Evolutionary conservation across 2,113 vertebrate species (phyloP), one percentile per base, ranked within the genome.

Genomic region (Dermatemys mawii): DNA sequence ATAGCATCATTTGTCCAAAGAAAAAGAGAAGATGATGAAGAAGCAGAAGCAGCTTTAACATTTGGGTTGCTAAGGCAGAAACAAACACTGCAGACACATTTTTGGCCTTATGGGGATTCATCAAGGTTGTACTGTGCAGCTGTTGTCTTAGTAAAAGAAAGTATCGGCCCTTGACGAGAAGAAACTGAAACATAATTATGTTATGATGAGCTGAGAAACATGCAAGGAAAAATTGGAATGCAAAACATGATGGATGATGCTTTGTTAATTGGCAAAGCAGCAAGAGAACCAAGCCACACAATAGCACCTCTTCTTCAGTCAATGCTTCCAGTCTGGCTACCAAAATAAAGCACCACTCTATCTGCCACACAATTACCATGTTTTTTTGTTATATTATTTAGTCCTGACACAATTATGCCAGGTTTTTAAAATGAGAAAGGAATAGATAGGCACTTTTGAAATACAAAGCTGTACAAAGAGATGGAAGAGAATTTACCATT

Each of bases 111-210:
- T 93, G 96, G 96, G 95, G 93, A 92, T 93, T 96, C 94, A 97
- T 94, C 97, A 94, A 98, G 97, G 98, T 97, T 98, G 93, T 96
- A 94, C 89, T 94, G 93, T 97, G 90, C 97, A 98, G 97, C 97
- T 97, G 97, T 95, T 97, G 96, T 96, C 96, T 96, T 94, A 79
- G 87, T 63, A 95, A 97, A 97, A 96, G 93, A 96, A 97, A 98
- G 95, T 92, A 94, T 93, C 67, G 0, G 96, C 90, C 95, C 94
- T 95, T 98, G 97, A 96, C 96, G 97, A 95, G 91, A 93, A 96
- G 94, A 97, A 97, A 88, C 73, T 95, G 93, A 92, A 96, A 95
- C 32, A 38, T 97, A 97, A 98, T 98, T 98, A 97, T 95, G 95
- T 97, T 97, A 96, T 97, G 97, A 98, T 97, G 97, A 97, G 96